phyloP scores from a whole-genome alignment of 2,888 invertebrate species.

The Thymelicus sylvestris region DNA sequence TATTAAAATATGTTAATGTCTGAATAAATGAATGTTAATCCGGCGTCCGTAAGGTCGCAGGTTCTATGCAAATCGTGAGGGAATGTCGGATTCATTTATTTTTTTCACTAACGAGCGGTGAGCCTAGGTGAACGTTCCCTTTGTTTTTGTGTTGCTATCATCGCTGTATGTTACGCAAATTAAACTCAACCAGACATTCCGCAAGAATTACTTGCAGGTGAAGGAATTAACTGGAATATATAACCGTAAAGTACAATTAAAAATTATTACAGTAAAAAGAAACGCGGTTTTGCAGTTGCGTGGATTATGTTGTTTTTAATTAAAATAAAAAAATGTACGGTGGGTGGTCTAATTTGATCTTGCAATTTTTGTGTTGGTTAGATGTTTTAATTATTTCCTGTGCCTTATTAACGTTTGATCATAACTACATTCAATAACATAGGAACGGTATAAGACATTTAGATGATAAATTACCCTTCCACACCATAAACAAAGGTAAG shows the following conservation, averaged over 20 bases:
- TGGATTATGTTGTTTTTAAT: background rate
- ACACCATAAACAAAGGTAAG: background rate
- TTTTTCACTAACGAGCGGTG: constrained; percentile 37
- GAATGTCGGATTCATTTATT: constrained; percentile 4
- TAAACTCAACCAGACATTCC: background rate
- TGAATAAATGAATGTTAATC: constrained; percentile 42
- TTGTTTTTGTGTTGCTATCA: constrained; percentile 7
- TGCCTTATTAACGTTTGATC: too few species aligned
- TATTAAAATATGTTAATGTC: constrained; percentile 43
- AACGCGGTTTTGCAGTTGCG: background rate
- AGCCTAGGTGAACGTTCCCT: constrained; percentile 31
- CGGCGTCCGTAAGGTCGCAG: constrained; percentile 29
- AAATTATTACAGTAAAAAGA: background rate
- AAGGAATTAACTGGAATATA: background rate
- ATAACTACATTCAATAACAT: background rate
- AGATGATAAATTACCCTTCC: background rate
- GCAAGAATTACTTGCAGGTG: background rate
- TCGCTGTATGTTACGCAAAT: constrained; percentile 4
- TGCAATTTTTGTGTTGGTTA: too few species aligned
- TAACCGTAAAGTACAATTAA: constrained; percentile 16
- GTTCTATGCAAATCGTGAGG: constrained; percentile 31
- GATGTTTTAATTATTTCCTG: too few species aligned
- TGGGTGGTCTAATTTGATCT: too few species aligned
- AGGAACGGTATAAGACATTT: background rate
- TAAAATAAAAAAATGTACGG: too few species aligned